Percentiles rank a stretch among this genome's conserved stretches.
Evolutionary conservation across 2,888 invertebrate species (phyloP).

Genomic region (Caenorhabditis sp.): DNA sequence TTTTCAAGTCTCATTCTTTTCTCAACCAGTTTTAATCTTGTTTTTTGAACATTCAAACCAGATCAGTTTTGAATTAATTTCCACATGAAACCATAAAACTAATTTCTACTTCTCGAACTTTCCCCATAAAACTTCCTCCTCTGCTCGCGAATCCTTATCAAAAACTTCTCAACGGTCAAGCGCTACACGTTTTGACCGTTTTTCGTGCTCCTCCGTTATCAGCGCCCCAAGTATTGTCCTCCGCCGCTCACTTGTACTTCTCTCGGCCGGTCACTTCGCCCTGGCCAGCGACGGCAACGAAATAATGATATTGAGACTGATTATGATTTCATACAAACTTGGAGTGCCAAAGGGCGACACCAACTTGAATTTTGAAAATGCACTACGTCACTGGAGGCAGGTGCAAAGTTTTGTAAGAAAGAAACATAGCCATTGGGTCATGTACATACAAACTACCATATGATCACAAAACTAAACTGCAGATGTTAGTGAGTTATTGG

Average conservation of each 20-base stretch:
- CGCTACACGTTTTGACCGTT: conserved; percentile 41
- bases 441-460: conserved; percentile 11
- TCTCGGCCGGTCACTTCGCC: conserved; percentile 44
- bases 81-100: too few relatives aligned
- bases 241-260: background rate
- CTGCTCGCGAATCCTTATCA: background rate
- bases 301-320: conserved; percentile 20
- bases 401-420: conserved; percentile 5
- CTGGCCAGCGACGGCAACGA: conserved; percentile 12
- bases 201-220: conserved; percentile 53
- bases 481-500: background rate
- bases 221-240: conserved; percentile 28
- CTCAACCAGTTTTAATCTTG: background rate
- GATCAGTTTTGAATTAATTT: too few relatives aligned
- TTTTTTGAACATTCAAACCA: too few relatives aligned
- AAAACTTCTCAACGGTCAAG: conserved; percentile 31
- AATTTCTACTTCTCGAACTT: background rate
- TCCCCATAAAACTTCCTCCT: background rate
- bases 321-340: conserved; percentile 32
- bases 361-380: conserved; percentile 11
- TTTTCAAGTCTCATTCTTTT: too few relatives aligned
- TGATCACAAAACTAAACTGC: background rate
- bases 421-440: background rate
- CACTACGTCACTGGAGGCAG: conserved; percentile 11
- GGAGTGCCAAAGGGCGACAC: conserved; percentile 7